These are phyloP conservation scores for Epirrhoe alternata DNA, from an alignment of 2,888 invertebrate species.

Conservation along the genomic window DNA sequence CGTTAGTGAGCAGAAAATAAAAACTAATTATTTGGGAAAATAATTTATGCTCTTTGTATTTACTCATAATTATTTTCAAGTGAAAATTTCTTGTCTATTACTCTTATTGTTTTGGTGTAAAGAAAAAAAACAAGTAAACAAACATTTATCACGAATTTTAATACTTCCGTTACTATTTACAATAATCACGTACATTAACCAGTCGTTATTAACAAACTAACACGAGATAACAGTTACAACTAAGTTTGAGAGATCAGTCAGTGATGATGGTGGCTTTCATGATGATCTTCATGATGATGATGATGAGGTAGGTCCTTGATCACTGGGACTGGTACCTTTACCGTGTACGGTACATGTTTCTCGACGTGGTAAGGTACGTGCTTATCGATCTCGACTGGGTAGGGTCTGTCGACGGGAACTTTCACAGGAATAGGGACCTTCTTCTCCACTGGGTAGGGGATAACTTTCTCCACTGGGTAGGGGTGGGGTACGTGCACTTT, in stretches of 20 bases:
- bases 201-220: slow-evolving; percentile 71
- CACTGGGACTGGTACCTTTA: slow-evolving; percentile 89
- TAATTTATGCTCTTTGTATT: background rate
- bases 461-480: slow-evolving; percentile 88
- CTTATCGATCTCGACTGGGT: slow-evolving; percentile 87
- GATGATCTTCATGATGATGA: slow-evolving; percentile 62
- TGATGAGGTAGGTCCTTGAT: slow-evolving; percentile 75
- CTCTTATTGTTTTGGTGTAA: background rate
- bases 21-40: background rate
- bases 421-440: slow-evolving; percentile 88
- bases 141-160: slow-evolving; percentile 70
- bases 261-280: slow-evolving; percentile 71
- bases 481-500: slow-evolving; percentile 90
- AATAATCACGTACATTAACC: slow-evolving; percentile 60
- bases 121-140: slow-evolving; percentile 41
- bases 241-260: slow-evolving; percentile 81
- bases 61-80: background rate
- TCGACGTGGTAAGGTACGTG: slow-evolving; percentile 88
- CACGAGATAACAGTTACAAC: slow-evolving; percentile 82
- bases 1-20: background rate
- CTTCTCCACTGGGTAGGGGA: slow-evolving; percentile 88
- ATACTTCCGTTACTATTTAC: slow-evolving; percentile 81
- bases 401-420: slow-evolving; percentile 85
- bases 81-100: background rate
- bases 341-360: slow-evolving; percentile 88